These are phyloP conservation scores for Tenualosa ilisha DNA, from an alignment of 2,797 vertebrate species.

Conservation along the genomic window DNA sequence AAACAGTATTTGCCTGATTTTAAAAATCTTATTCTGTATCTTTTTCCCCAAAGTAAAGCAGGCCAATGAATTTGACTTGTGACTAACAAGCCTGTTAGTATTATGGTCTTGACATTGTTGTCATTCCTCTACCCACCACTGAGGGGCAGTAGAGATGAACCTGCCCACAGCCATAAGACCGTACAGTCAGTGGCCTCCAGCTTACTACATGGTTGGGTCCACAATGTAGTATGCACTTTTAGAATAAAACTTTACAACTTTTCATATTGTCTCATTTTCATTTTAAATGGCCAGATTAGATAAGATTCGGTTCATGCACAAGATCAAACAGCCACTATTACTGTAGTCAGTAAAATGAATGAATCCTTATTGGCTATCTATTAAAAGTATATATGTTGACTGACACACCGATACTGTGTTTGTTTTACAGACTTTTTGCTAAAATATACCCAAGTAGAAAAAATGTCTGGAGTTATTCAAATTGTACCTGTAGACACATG, in stretches of 20 bases:
- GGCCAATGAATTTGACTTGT: not conserved
- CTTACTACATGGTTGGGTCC: not conserved
- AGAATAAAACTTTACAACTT: not conserved
- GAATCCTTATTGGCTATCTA: not conserved
- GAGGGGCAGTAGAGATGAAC: slow-evolving; percentile 50
- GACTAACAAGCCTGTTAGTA: not conserved
- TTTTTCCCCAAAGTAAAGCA: not conserved
- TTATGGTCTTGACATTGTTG: not conserved
- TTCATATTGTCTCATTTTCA: not conserved
- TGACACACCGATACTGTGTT: not conserved
- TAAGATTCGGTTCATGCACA: not conserved
- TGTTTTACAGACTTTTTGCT: not conserved
- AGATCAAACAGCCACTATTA: not conserved
- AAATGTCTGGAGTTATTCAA: no score
- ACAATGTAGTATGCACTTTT: not conserved
- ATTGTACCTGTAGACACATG: no score
- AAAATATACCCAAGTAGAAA: not conserved
- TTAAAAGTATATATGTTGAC: not conserved
- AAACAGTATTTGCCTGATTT: not conserved
- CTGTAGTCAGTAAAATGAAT: not conserved
- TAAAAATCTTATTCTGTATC: not conserved
- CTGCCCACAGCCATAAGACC: not conserved
- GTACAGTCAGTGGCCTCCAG: not conserved
- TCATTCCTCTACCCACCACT: slow-evolving; percentile 39
- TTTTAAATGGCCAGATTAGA: not conserved